Evolutionary conservation across 1,140 invertebrate genomes (phyloP).

Genomic region (Tetraneura akinire): DNA sequence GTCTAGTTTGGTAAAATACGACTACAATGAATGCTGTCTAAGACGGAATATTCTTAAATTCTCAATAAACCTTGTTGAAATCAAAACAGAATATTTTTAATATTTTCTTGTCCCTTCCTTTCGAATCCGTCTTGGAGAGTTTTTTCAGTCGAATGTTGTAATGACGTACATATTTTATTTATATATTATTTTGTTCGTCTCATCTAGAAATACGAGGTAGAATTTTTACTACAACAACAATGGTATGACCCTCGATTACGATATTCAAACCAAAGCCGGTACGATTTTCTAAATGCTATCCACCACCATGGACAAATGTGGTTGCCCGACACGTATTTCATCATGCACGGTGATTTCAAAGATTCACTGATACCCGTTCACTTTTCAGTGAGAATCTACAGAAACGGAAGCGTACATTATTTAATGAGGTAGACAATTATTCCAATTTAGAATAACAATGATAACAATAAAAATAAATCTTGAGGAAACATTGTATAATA

Average conservation of each 20-base stretch:
- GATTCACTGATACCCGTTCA: constrained; percentile 87
- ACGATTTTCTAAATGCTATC: constrained; percentile 85
- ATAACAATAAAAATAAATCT: no score
- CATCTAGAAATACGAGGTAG: constrained; percentile 89
- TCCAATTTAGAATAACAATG: no score
- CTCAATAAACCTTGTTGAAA: no score
- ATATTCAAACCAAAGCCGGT: constrained; percentile 81
- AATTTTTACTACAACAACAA: constrained; percentile 86
- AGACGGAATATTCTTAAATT: not conserved
- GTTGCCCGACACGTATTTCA: constrained; percentile 92
- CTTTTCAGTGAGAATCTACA: constrained; percentile 85
- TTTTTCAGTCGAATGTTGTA: no score
- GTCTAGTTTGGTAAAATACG: constrained; percentile 83
- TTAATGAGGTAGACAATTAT: constrained; percentile 73
- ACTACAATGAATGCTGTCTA: not conserved
- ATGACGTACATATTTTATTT: no score
- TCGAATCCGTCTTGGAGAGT: not conserved
- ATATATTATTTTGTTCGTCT: constrained; percentile 1
- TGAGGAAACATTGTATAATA: no score
- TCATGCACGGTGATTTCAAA: constrained; percentile 93
- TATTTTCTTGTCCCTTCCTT: no score
- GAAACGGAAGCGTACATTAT: constrained; percentile 89
- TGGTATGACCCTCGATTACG: constrained; percentile 85
- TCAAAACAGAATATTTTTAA: no score
- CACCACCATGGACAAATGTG: constrained; percentile 87